Percentiles rank a stretch among this genome's conserved stretches.
These are phyloP conservation scores for Denticeps clupeoides DNA, from an alignment of 2,797 vertebrate species.

Conservation along the genomic window DNA sequence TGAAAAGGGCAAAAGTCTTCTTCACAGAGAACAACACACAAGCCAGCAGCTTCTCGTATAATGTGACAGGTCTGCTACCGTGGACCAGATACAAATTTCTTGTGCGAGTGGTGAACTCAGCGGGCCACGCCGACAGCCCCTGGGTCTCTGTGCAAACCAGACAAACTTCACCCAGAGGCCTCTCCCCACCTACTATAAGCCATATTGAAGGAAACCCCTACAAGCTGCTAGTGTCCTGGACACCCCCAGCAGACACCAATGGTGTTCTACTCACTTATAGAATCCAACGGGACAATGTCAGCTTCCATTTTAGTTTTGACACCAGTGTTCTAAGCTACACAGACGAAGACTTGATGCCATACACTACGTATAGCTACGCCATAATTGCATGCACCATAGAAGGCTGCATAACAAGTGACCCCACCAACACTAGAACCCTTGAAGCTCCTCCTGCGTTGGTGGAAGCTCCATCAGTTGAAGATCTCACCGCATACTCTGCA, in stretches of 20 bases:
- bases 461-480: constrained; percentile 48
- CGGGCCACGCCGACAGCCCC: constrained; percentile 66
- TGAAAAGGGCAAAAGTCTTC: constrained; percentile 51
- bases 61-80: constrained; percentile 66
- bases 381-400: constrained; percentile 70
- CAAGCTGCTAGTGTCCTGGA: constrained; percentile 67
- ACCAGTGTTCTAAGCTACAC: constrained; percentile 60
- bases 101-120: constrained; percentile 67
- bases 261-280: constrained; percentile 72
- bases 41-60: constrained; percentile 46
- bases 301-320: constrained; percentile 73
- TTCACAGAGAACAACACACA: constrained; percentile 56
- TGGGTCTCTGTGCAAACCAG: constrained; percentile 67
- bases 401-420: constrained; percentile 67
- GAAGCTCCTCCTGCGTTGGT: constrained; percentile 69
- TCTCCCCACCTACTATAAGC: constrained; percentile 56
- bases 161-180: constrained; percentile 68
- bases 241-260: constrained; percentile 62
- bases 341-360: constrained; percentile 64
- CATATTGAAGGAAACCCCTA: constrained; percentile 48
- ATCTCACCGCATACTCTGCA: constrained; percentile 57
- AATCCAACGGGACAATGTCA: constrained; percentile 64
- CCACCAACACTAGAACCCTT: constrained; percentile 52
- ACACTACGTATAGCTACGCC: constrained; percentile 66
- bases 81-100: constrained; percentile 78